phyloP scores from a whole-genome alignment of 2,113 vertebrate species.

The Pao palembangensis region DNA sequence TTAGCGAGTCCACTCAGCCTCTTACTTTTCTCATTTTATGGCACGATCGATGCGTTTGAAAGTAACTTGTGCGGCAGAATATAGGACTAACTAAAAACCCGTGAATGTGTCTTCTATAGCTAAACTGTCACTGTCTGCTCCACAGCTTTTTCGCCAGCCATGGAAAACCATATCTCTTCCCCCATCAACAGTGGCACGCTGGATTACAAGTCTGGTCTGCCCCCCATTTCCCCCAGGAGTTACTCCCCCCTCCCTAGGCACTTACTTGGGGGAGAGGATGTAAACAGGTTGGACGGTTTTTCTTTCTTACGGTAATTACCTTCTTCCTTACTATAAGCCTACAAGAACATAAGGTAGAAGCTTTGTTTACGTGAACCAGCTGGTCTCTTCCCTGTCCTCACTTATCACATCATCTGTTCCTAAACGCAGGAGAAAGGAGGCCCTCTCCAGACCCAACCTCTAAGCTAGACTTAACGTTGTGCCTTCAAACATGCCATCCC shows the following conservation, averaged over 20 bases:
- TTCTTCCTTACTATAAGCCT: slow-evolving; percentile 47
- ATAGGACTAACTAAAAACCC: neutral
- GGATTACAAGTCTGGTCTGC: slow-evolving; percentile 90
- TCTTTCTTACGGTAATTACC: slow-evolving; percentile 77
- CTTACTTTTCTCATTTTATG: neutral
- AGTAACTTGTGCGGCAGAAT: neutral
- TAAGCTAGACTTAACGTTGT: too few relatives aligned
- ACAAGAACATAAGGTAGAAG: slow-evolving; percentile 60
- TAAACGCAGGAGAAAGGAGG: too few relatives aligned
- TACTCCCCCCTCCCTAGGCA: slow-evolving; percentile 94
- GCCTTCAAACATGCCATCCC: too few relatives aligned
- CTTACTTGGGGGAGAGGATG: slow-evolving; percentile 92
- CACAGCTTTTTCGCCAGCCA: slow-evolving; percentile 87
- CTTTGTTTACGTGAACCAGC: neutral
- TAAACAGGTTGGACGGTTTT: slow-evolving; percentile 92
- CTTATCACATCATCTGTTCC: neutral
- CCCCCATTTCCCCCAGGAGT: slow-evolving; percentile 89
- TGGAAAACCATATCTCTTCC: slow-evolving; percentile 93
- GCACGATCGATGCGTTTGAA: neutral
- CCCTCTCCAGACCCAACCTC: too few relatives aligned
- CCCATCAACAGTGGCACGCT: slow-evolving; percentile 88
- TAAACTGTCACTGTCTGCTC: slow-evolving; percentile 1
- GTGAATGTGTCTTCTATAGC: neutral
- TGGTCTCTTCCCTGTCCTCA: slow-evolving; percentile 12
- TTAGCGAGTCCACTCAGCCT: neutral